phyloP scores from a whole-genome alignment of 2,797 vertebrate genomes.

The Zonotrichia albicollis region DNA sequence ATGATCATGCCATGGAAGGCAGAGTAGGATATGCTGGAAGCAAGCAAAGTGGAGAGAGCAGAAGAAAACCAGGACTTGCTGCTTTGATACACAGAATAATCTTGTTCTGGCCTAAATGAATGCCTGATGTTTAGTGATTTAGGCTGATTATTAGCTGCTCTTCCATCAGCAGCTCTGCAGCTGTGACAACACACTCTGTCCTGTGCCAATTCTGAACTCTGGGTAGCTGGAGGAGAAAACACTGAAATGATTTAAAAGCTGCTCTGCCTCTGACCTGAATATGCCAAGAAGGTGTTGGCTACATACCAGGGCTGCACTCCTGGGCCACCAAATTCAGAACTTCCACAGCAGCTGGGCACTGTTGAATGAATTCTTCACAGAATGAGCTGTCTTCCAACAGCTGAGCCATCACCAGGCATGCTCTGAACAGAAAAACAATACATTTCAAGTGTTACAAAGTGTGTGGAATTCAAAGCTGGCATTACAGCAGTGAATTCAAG shows the following conservation, averaged over 20 bases:
- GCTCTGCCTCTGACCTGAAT: background rate
- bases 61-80: background rate
- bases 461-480: background rate
- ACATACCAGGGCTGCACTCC: conserved; percentile 95
- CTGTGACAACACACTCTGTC: background rate
- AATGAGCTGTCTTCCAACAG: conserved; percentile 97
- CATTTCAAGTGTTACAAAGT: conserved; percentile 17
- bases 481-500: background rate
- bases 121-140: background rate
- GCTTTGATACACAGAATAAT: background rate
- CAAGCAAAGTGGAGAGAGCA: background rate
- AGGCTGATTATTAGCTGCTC: background rate
- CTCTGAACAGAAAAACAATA: conserved; percentile 76
- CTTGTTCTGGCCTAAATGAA: background rate
- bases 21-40: background rate
- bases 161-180: background rate
- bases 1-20: background rate
- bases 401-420: conserved; percentile 98
- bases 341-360: conserved; percentile 97
- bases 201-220: background rate
- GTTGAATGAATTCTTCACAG: conserved; percentile 99
- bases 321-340: conserved; percentile 97
- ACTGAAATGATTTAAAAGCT: background rate
- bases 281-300: background rate
- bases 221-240: background rate